phyloP scores from a whole-genome alignment of 2,113 vertebrate genomes.

The Pterophyllum scalare region DNA sequence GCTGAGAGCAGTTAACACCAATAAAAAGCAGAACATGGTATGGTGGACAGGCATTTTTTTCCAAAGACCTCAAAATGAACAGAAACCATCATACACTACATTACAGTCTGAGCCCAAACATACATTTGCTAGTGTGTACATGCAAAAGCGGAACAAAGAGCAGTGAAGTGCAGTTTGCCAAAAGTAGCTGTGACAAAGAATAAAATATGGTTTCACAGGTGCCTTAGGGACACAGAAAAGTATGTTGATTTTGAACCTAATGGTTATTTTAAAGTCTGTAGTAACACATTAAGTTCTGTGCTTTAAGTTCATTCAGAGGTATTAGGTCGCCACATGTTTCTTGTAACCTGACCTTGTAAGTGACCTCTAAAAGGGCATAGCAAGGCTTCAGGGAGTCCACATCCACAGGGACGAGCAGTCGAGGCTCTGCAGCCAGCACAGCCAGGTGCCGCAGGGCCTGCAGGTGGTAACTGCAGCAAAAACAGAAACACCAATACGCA shows the following conservation, averaged over 20 bases:
- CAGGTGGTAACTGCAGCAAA: conserved; percentile 90
- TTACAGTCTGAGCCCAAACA: neutral
- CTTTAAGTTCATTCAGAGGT: neutral
- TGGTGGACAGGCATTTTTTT: neutral
- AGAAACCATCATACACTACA: neutral
- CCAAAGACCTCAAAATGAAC: neutral
- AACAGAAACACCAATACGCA: neutral
- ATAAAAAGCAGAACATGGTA: neutral
- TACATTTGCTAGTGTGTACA: neutral
- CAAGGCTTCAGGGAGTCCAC: conserved; percentile 94
- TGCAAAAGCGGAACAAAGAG: neutral
- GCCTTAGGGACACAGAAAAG: neutral
- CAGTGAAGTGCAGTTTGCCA: neutral
- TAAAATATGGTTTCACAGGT: neutral
- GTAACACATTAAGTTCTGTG: too few species aligned
- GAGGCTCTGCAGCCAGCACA: conserved; percentile 92
- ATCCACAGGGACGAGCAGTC: conserved; percentile 94
- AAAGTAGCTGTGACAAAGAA: conserved; percentile 4
- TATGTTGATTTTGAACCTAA: neutral
- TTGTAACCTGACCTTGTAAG: conserved; percentile 86
- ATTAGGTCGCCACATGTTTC: neutral
- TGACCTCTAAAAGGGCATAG: conserved; percentile 94
- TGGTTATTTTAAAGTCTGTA: neutral
- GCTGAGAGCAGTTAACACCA: neutral
- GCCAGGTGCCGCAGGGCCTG: conserved; percentile 95